Conservation (phyloP, 2,888 invertebrate genomes). For the Pseudococcus longispinus region DNA sequence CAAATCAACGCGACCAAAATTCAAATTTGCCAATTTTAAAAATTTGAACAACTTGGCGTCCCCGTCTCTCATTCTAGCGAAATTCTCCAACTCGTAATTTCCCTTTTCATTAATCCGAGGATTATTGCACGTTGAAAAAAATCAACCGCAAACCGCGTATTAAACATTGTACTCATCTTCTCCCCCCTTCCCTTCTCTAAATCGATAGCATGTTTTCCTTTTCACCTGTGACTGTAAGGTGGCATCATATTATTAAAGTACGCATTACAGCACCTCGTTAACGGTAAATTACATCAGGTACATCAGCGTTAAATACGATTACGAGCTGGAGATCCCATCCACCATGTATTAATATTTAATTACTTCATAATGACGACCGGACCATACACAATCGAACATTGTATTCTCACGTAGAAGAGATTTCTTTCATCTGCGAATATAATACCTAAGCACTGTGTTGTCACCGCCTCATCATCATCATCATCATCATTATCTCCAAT, state of each 20-base stretch:
- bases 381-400: neutral
- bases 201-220: neutral
- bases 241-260: no score
- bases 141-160: neutral
- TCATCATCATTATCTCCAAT: neutral
- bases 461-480: neutral
- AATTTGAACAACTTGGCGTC: neutral
- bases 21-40: neutral
- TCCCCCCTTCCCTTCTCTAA: neutral
- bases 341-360: conserved; percentile 1
- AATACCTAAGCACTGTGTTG: neutral
- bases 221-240: neutral
- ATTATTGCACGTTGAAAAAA: neutral
- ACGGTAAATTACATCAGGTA: conserved; percentile 44
- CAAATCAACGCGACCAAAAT: neutral
- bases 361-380: conserved; percentile 24
- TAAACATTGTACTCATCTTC: neutral
- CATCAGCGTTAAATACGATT: conserved; percentile 19
- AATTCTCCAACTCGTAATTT: neutral
- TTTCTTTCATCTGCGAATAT: conserved; percentile 25
- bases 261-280: neutral
- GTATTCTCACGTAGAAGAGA: conserved; percentile 10
- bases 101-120: neutral
- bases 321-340: neutral
- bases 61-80: neutral